phyloP scores from a whole-genome alignment of 2,113 vertebrate species.

The Nicator chloris region DNA sequence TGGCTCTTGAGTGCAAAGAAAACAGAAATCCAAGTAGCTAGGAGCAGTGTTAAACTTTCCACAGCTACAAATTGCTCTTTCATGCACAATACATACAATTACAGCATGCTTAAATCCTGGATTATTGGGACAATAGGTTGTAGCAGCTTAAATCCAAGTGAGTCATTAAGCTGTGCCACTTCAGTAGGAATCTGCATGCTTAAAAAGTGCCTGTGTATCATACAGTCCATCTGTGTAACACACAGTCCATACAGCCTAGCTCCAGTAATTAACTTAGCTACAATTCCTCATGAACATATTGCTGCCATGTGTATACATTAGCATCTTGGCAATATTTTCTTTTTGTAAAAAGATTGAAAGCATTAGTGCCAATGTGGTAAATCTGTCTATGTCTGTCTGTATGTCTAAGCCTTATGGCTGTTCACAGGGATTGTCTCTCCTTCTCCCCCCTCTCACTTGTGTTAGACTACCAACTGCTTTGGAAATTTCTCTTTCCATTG shows the following conservation, averaged over 20 bases:
- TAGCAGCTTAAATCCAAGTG: constrained; percentile 50
- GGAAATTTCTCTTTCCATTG: constrained; percentile 33
- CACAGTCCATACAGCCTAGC: constrained; percentile 11
- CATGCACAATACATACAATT: constrained; percentile 36
- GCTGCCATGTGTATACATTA: constrained; percentile 60
- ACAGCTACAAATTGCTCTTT: constrained; percentile 27
- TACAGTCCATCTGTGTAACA: constrained; percentile 60
- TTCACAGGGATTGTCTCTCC: neutral
- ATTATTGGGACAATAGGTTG: constrained; percentile 58
- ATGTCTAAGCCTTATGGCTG: constrained; percentile 38
- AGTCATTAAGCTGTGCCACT: constrained; percentile 53
- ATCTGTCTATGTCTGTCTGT: constrained; percentile 55
- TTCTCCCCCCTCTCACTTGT: rapidly evolving
- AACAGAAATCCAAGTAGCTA: neutral
- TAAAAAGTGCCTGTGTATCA: neutral
- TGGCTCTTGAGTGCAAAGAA: neutral
- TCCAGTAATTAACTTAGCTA: constrained; percentile 50
- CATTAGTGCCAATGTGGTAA: constrained; percentile 47
- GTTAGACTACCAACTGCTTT: constrained; percentile 55
- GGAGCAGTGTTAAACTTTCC: constrained; percentile 4
- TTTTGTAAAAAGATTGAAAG: constrained; percentile 50
- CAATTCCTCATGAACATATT: constrained; percentile 56
- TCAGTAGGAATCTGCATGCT: constrained; percentile 56
- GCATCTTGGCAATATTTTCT: constrained; percentile 64
- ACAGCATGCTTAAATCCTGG: constrained; percentile 47